Evolutionary conservation across 2,888 invertebrate species (phyloP).

Genomic region (Oxyscelio sp.): DNA sequence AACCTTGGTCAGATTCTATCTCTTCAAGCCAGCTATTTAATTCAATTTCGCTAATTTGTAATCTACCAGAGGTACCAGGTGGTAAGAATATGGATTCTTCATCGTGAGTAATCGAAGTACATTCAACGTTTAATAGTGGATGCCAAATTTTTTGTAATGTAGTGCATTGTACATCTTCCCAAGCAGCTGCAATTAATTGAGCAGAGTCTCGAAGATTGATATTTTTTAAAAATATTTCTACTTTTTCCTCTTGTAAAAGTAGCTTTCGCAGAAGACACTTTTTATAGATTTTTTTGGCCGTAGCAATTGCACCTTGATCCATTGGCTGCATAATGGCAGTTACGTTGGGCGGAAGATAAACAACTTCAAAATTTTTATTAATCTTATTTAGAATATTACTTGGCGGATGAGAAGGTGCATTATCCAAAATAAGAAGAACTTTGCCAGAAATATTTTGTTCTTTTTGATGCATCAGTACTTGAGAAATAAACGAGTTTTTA

Average conservation of each 20-base stretch:
- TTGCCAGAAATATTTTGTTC: neutral
- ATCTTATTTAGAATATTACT: neutral
- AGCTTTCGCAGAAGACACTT: no score
- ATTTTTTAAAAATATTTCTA: no score
- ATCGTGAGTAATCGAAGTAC: neutral
- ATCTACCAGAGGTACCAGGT: conserved; percentile 1
- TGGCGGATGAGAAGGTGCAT: neutral
- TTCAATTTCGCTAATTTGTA: neutral
- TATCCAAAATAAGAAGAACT: conserved; percentile 1
- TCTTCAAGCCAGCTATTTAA: neutral
- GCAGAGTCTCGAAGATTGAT: no score
- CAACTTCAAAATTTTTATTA: neutral
- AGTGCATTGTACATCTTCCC: neutral
- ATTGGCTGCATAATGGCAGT: conserved; percentile 1
- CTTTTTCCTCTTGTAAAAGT: no score
- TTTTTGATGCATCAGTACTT: neutral
- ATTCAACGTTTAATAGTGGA: conserved; percentile 1
- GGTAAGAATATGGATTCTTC: conserved; percentile 1
- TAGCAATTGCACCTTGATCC: neutral
- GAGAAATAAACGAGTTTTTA: no score
- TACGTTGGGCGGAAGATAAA: neutral
- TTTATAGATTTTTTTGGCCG: neutral
- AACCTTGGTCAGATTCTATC: conserved; percentile 5
- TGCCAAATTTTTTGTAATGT: conserved; percentile 3
- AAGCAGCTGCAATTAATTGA: no score